Evolutionary conservation across 1,140 invertebrate species (phyloP), one percentile per base, ranked within the genome.

Genomic region (Polypedilum vanderplanki): DNA sequence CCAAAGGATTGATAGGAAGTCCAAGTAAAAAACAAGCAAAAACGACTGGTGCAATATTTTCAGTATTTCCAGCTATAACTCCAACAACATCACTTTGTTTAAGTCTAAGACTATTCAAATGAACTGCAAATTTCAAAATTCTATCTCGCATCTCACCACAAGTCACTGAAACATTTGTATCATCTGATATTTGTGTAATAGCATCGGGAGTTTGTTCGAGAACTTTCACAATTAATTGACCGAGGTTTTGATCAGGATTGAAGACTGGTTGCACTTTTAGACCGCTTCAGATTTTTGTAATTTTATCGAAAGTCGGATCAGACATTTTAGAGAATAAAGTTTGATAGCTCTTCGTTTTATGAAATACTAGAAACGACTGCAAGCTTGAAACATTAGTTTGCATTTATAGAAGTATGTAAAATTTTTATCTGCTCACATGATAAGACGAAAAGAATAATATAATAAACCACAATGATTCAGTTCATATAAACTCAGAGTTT

Each of bases 1-100:
- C n/a, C n/a, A n/a, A n/a, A n/a, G n/a, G n/a, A n/a, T n/a, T n/a
- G n/a, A n/a, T n/a, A n/a, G n/a, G n/a, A n/a, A n/a, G n/a, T n/a
- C n/a, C n/a, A n/a, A n/a, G n/a, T 17, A 80, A 78, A 79, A 82
- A 10, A 0, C 80, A 78, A 1, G 79, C 77, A 57, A 78, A 77
- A n/a, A 79, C 77, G 2, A 79, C 65, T 73, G 67, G 67, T 24
- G 75, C 73, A 0, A 75, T 3, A 40, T 75, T n/a, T 41, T 70
- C 46, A 20, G 7, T n/a, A 12, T 67, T 70, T 76, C 73, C 18
- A 12, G 17, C 40, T 12, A 70, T 12, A 3, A 67, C 3, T 7
- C 41, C 46, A 40, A 75, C 10, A 1, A 75, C 12, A 15, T 75
- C 18, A 7, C 22, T 22, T 18, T 65, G 8, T 3, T 65, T 65